phyloP scores from a whole-genome alignment of 92 coral and sea anemone species.

The Epizoanthus illoricatus region DNA sequence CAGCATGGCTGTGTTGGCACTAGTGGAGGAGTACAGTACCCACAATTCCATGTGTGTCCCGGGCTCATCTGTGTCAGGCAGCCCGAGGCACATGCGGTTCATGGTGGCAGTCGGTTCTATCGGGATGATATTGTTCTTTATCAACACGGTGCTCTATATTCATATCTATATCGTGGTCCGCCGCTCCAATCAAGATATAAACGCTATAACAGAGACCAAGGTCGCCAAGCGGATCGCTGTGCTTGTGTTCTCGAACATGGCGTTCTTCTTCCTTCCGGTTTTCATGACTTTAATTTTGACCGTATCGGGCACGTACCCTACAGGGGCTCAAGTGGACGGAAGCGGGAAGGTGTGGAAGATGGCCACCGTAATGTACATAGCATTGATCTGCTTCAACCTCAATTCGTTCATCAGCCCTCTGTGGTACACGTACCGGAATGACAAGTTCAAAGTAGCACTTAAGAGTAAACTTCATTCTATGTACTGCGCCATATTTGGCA shows the following conservation, averaged over 20 bases:
- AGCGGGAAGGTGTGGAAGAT: neutral
- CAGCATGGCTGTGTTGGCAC: too few relatives aligned
- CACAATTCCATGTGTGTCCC: too few relatives aligned
- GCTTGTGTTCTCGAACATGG: conserved; percentile 59
- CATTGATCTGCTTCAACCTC: conserved; percentile 58
- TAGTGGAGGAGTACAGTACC: too few relatives aligned
- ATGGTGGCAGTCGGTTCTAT: conserved; percentile 46
- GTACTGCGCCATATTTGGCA: neutral
- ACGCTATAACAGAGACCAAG: too few relatives aligned
- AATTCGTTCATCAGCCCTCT: conserved; percentile 72
- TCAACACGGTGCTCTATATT: too few relatives aligned
- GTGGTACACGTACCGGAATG: conserved; percentile 67
- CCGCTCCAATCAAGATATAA: too few relatives aligned
- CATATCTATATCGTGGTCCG: too few relatives aligned
- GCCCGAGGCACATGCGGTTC: too few relatives aligned
- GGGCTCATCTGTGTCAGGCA: too few relatives aligned
- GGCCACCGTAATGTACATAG: neutral
- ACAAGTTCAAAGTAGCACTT: too few relatives aligned
- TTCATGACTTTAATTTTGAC: too few relatives aligned
- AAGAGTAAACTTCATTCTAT: neutral
- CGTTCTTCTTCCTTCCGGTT: conserved; percentile 17
- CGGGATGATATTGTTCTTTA: too few relatives aligned
- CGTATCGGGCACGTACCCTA: neutral
- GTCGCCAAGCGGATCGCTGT: conserved; percentile 56
- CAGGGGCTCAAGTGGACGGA: neutral